These are phyloP conservation scores for Copsychus sechellarum DNA, from an alignment of 2,113 vertebrate species.

Conservation along the genomic window DNA sequence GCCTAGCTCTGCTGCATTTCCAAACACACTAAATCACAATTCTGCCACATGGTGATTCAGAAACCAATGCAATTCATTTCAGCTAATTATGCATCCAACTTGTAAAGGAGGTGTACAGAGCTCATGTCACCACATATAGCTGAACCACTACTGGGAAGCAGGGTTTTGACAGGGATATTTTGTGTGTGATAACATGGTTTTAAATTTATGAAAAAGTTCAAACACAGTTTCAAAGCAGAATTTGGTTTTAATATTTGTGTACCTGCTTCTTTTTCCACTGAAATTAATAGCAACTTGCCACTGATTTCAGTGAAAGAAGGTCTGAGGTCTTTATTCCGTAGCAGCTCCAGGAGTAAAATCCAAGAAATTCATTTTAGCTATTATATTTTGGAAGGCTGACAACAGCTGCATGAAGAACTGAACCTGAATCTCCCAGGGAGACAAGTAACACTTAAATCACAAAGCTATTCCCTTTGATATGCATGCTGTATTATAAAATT, in stretches of 20 bases:
- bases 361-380: slow-evolving; percentile 24
- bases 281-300: not conserved
- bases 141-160: not conserved
- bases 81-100: not conserved
- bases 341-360: not conserved
- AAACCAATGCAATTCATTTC: not conserved
- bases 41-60: not conserved
- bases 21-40: not conserved
- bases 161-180: not conserved
- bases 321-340: not conserved
- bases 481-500: slow-evolving; percentile 50
- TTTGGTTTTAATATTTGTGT: not conserved
- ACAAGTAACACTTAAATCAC: slow-evolving; percentile 50
- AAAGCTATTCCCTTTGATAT: slow-evolving; percentile 48
- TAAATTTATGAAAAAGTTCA: not conserved
- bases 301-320: not conserved
- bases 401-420: slow-evolving; percentile 44
- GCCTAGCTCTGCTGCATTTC: not conserved
- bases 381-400: slow-evolving; percentile 39
- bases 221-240: not conserved
- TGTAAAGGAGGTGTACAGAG: not conserved
- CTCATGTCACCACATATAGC: not conserved
- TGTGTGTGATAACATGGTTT: not conserved
- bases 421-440: slow-evolving; percentile 55
- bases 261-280: not conserved